phyloP scores from a whole-genome alignment of 2,797 vertebrate species.

The Lagodon rhomboides region DNA sequence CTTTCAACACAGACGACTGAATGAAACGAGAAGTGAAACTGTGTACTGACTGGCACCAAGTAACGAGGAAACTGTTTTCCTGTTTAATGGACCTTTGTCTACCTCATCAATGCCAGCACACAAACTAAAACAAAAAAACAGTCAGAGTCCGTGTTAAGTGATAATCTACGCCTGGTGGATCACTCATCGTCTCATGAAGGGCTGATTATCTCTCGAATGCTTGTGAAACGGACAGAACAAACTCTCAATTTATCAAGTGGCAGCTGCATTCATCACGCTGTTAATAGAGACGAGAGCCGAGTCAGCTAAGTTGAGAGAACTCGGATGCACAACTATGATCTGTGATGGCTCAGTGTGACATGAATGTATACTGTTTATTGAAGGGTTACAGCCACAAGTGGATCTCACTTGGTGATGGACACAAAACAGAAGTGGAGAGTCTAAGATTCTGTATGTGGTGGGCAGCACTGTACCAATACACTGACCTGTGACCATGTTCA shows the following conservation, averaged over 20 bases:
- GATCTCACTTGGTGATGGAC: not conserved
- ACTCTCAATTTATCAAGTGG: slow-evolving; percentile 50
- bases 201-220: slow-evolving; percentile 60
- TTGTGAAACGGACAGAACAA: slow-evolving; percentile 55
- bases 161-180: slow-evolving; percentile 51
- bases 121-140: slow-evolving; percentile 22
- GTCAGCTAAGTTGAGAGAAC: slow-evolving; percentile 10
- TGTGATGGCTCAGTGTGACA: not conserved
- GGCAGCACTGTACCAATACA: not conserved
- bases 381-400: not conserved
- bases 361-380: not conserved
- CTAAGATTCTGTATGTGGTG: not conserved
- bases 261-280: slow-evolving; percentile 64
- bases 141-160: slow-evolving; percentile 34
- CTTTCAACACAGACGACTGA: slow-evolving; percentile 25
- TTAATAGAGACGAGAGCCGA: slow-evolving; percentile 27
- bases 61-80: slow-evolving; percentile 23
- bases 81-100: slow-evolving; percentile 52
- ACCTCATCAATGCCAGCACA: slow-evolving; percentile 51
- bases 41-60: slow-evolving; percentile 54
- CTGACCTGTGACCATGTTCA: not conserved
- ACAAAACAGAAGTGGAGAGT: not conserved
- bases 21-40: slow-evolving; percentile 50
- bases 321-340: not conserved
- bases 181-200: slow-evolving; percentile 55